Conservation (phyloP, 2,113 vertebrate genomes). For the Pimephales promelas region DNA sequence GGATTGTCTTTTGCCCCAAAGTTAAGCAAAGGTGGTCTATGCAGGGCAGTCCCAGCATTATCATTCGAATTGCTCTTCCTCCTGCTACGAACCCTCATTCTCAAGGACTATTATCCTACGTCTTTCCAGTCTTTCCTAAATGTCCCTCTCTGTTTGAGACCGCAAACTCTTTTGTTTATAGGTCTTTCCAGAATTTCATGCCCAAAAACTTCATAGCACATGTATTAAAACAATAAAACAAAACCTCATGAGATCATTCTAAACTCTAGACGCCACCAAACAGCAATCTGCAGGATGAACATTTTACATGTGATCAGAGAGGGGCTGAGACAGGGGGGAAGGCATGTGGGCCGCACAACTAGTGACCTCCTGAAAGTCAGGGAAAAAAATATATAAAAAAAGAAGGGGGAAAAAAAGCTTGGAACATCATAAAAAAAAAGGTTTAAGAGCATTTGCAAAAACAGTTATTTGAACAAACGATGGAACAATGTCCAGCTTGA, state of each 20-base stretch:
- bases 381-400: conserved; percentile 58
- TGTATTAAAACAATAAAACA: conserved; percentile 42
- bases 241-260: conserved; percentile 29
- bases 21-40: conserved; percentile 31
- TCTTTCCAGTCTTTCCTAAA: conserved; percentile 7
- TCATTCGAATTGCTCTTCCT: conserved; percentile 42
- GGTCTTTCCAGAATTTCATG: conserved; percentile 34
- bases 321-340: conserved; percentile 50
- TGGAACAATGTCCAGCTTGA: conserved; percentile 47
- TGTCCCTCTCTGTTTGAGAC: background rate
- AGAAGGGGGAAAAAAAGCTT: conserved; percentile 49
- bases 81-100: conserved; percentile 70
- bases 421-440: conserved; percentile 70
- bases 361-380: conserved; percentile 68
- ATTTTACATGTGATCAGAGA: conserved; percentile 35
- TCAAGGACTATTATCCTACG: background rate
- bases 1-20: background rate
- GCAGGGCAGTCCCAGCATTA: conserved; percentile 7
- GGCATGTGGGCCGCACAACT: conserved; percentile 53
- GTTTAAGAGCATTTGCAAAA: conserved; percentile 62
- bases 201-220: conserved; percentile 14
- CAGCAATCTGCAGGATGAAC: conserved; percentile 31
- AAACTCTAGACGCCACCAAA: background rate
- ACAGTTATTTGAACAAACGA: conserved; percentile 55
- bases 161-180: conserved; percentile 20